Base-by-base conservation (phyloP, 1,140 invertebrate species). In the Chymomyza costata region DNA sequence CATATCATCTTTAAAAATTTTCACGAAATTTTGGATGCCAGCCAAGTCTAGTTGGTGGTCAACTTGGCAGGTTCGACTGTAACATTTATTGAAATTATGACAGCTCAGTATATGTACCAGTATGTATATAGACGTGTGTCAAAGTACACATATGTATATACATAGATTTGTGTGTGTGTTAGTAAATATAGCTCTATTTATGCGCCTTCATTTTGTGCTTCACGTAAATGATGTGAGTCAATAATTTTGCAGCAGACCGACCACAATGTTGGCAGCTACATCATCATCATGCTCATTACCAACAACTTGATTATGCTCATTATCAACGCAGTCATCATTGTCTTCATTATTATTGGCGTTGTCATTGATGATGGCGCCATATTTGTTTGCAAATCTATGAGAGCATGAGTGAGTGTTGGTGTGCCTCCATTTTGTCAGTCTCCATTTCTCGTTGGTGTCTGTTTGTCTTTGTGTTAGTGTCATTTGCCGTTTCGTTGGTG, bases 361-460 rank as follows among this genome's bases (percentile, higher is more conserved):
- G 13, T n/a, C 63, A 73, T 73, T 80, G 63, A 78, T 28, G 25
- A 28, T 78, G 73, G 73, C 63, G 67, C 71, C 73, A 78, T 78
- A 73, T 80, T 80, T 66, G 66, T 66, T 67, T 64, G 56, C 57
- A 61, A 54, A 78, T 78, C 35, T 58, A 6, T 34, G 13, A 37
- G 25, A 17, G 55, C 45, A 17, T 50, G 46, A 50, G 41, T 53
- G 31, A 50, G 40, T 35, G 48, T 31, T 25, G 11, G 16, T 46
- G 30, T 48, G 38, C 5, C 5, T 6, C 25, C 5, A 28, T 10
- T n/a, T n/a, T n/a, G n/a, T n/a, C n/a, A n/a, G n/a, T n/a, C n/a
- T n/a, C n/a, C n/a, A n/a, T n/a, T 28, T 5, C 5, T 28, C 10
- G 25, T 28, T 32, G 54, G 30, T 63, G 47, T 35, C 34, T 40